Evolutionary conservation across 1,140 invertebrate species (phyloP), one percentile per base, ranked within the genome.

Genomic region (Euglossa dilemma): DNA sequence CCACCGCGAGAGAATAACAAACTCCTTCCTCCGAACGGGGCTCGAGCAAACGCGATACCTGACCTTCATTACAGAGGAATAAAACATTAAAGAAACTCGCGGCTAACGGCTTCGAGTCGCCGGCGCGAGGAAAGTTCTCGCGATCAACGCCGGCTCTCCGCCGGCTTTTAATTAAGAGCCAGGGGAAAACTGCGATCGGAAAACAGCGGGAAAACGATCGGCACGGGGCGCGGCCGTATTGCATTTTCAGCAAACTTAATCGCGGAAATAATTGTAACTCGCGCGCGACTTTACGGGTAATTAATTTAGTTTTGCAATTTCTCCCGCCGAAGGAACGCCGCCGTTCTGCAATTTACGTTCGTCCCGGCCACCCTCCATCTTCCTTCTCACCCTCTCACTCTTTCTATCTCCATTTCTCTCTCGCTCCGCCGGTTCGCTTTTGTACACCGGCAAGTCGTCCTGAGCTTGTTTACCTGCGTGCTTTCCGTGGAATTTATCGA

Each of bases 301-400:
- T 93, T 93, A 92, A 93, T 91, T 92, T 91, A 91, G 86, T 92
- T 92, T 92, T 87, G 88, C 90, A 92, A 92, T 92, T 92, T 90
- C 87, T 87, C 80, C 83, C 89, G 84, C 83, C 89, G 88, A 89
- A 91, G 85, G 72, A 87, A 91, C 83, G 88, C 84, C 81, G 61
- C 78, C 88, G 87, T 75, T 74, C 69, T 66, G 73, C 71, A 63
- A 89, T 86, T 88, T 89, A 88, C 80, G 80, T 75, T 63, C 64
- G 47, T 70, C 70, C 70, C 56, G 6, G 16, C 63, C 14, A 16
- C 4, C 4, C 36, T 36, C 36, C 36, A 36, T 36, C 43, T 36
- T 47, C 63, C 6, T 54, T 43, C 18, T 36, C 16, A 36, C 12
- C 81, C 73, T 61, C 76, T 57, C 36, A 56, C 56, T 4, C 36